Conservation (phyloP, 2,113 vertebrate species). For the Gulo gulo region DNA sequence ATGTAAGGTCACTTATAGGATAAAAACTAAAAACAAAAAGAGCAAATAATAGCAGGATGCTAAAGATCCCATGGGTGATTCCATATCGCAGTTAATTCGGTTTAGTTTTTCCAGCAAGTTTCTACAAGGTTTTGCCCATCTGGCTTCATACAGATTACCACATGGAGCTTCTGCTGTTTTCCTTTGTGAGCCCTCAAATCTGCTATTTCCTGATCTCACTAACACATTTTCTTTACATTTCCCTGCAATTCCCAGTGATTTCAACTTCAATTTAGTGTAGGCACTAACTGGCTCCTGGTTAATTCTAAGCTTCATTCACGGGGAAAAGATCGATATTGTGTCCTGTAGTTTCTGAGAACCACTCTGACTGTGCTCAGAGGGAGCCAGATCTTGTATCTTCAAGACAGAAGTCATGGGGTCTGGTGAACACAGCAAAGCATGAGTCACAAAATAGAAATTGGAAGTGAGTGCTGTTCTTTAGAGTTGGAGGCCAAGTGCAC, state of each 20-base stretch:
- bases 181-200: not conserved
- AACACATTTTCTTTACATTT: not conserved
- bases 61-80: not conserved
- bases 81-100: not conserved
- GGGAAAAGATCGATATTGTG: not conserved
- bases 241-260: not conserved
- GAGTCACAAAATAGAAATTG: not conserved
- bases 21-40: not conserved
- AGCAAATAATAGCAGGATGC: not conserved
- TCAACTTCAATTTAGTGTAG: constrained; percentile 2
- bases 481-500: not conserved
- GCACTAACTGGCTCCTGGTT: not conserved
- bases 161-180: not conserved
- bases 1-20: not conserved
- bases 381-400: not conserved
- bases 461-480: not conserved
- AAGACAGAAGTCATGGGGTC: not conserved
- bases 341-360: not conserved
- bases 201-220: not conserved
- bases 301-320: constrained; percentile 38
- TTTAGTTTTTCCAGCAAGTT: not conserved
- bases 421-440: not conserved
- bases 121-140: not conserved
- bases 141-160: not conserved
- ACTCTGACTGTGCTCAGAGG: not conserved